Evolutionary conservation across 1,140 invertebrate genomes (phyloP).

Genomic region (Bombus consobrinus): DNA sequence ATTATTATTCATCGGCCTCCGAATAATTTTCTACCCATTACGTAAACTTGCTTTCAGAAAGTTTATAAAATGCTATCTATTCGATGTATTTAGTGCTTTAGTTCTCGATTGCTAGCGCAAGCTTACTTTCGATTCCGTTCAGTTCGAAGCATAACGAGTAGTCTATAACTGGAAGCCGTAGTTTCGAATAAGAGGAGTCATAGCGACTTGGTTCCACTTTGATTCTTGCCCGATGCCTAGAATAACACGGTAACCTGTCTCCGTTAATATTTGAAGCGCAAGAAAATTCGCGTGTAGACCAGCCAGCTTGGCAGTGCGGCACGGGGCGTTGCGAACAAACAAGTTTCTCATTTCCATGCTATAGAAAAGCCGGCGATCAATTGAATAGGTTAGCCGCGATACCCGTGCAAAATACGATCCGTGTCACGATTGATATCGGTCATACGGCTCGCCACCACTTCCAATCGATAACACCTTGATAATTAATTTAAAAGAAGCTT

Average conservation of each 20-base stretch:
- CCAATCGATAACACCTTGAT: slow-evolving; percentile 43
- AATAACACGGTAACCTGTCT: background rate
- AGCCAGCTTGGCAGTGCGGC: background rate
- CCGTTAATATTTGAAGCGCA: slow-evolving; percentile 28
- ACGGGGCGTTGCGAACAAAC: background rate
- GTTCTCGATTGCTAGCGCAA: background rate
- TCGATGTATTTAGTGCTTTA: no score
- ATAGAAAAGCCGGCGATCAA: slow-evolving; percentile 11
- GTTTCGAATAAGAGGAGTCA: background rate
- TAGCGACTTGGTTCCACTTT: background rate
- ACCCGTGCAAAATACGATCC: slow-evolving; percentile 17
- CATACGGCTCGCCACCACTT: background rate
- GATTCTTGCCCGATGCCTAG: background rate
- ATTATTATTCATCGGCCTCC: no score
- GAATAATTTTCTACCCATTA: no score
- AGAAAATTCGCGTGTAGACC: slow-evolving; percentile 28
- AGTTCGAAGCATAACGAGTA: background rate
- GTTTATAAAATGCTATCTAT: no score
- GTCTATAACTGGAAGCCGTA: background rate
- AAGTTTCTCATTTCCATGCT: background rate
- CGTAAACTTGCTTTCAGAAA: no score
- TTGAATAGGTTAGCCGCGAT: slow-evolving; percentile 22
- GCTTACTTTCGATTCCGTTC: background rate
- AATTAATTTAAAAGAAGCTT: slow-evolving; percentile 40
- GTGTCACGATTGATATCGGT: slow-evolving; percentile 46